Evolutionary conservation across 2,113 vertebrate genomes (phyloP).

Genomic region (Zosterops japonicus): DNA sequence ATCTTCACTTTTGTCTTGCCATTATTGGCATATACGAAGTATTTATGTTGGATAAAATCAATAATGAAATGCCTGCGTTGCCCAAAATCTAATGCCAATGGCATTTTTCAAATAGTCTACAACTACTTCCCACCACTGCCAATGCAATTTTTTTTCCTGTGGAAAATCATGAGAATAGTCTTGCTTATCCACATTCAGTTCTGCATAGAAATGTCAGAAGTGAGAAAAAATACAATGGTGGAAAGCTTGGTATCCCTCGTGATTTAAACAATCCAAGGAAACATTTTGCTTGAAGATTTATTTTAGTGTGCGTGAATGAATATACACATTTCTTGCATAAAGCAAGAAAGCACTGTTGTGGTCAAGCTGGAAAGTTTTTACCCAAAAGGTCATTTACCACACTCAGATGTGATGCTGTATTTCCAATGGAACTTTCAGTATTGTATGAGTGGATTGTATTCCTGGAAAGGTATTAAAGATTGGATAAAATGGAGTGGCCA

Average conservation of each 20-base stretch:
- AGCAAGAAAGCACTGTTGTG: not conserved
- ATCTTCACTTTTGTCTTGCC: not conserved
- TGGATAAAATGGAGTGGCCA: not conserved
- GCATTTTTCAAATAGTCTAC: not conserved
- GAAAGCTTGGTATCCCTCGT: not conserved
- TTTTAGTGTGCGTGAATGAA: not conserved
- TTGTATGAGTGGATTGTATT: rapidly evolving
- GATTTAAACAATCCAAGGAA: not conserved
- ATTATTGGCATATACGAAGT: not conserved
- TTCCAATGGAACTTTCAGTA: not conserved
- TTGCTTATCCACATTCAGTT: not conserved
- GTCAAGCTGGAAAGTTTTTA: not conserved
- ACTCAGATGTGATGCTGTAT: too few species aligned
- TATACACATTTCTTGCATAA: not conserved
- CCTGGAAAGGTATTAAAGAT: not conserved
- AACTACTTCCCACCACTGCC: not conserved
- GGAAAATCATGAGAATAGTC: not conserved
- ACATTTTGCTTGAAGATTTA: not conserved
- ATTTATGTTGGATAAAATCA: not conserved
- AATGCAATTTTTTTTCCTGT: not conserved
- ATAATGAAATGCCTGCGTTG: not conserved
- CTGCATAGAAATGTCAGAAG: not conserved
- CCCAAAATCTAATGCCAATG: not conserved
- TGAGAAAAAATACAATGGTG: not conserved
- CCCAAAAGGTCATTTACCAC: not conserved